Evolutionary conservation across 2,113 vertebrate genomes (phyloP), one percentile per base, ranked within the genome.

Genomic region (Mirza zaza): DNA sequence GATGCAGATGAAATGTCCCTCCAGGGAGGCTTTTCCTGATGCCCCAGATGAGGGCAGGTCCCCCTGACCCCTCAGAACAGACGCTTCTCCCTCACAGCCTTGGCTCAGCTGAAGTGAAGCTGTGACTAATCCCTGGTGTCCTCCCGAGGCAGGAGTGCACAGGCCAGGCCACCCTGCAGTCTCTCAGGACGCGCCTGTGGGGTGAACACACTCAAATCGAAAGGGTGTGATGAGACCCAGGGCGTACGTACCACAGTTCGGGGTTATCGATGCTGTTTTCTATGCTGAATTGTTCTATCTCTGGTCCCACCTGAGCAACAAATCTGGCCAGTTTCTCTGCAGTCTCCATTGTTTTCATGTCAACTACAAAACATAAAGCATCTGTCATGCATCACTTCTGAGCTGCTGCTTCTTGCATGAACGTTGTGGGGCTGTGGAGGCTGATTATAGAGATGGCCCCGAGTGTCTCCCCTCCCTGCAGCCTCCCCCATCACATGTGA

Each of bases 201-300:
- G 36, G n/a, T 45, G 42, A 92, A 89, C 29, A 63, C 36, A 42
- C 27, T 70, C 59, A 32, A 34, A 82, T 68, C 55, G 55, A 34
- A 20, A 61, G 70, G 73, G 34, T 23, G 21, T 4, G 15, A 10
- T 13, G 20, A 85, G 36, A 42, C 36, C 42, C 18, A 0, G 2
- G 6, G 55, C 42, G 45, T 82, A 98, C 99, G 76, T 98, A 99
- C 99, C 98, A 99, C 2, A 99, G 98, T n/a, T 99, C 99, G 1
- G 99, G 99, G 96, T 99, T 99, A 87, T 99, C 98, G 0, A 97
- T 97, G 32, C 98, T 99, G 96, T 99, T 99, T 93, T 99, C 98
- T 39, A 99, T 99, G 97, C 99, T 99, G 98, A 99, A 99, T 76
- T 99, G 98, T 94, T 99, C 99, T 0, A 99, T 99, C 84, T 99